These are phyloP conservation scores for Drepanosiphum platanoidis DNA, from an alignment of 2,888 invertebrate species.

Conservation along the genomic window DNA sequence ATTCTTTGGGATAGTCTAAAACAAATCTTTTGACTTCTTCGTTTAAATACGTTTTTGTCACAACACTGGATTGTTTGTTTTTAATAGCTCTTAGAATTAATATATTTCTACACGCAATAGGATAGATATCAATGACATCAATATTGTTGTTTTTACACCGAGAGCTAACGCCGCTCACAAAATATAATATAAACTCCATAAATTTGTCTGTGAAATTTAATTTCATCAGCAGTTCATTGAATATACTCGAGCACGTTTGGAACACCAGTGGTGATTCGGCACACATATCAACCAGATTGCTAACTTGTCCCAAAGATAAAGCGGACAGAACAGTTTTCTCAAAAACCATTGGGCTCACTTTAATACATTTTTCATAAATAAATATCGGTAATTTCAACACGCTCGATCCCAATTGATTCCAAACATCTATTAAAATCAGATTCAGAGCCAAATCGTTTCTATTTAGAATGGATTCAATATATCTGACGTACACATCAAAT, in stretches of 20 bases:
- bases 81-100: constrained; percentile 34
- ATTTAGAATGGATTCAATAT: constrained; percentile 39
- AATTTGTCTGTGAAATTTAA: constrained; percentile 37
- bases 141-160: constrained; percentile 17
- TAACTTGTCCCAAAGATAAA: neutral
- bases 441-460: constrained; percentile 34
- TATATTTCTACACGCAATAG: constrained; percentile 35
- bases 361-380: constrained; percentile 41
- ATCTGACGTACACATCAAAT: neutral
- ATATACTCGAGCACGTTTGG: constrained; percentile 54
- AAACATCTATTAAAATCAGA: constrained; percentile 31
- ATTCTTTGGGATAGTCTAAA: constrained; percentile 24
- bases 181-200: constrained; percentile 6
- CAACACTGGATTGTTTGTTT: neutral
- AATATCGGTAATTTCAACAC: constrained; percentile 31
- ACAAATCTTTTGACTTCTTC: constrained; percentile 35
- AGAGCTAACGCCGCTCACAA: neutral
- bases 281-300: constrained; percentile 18
- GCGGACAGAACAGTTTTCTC: constrained; percentile 47
- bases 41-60: neutral
- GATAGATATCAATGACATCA: constrained; percentile 43
- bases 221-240: constrained; percentile 49
- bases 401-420: constrained; percentile 34
- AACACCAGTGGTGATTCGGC: constrained; percentile 30
- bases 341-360: constrained; percentile 40